Base-by-base conservation (phyloP, 1,140 invertebrate genomes). In the Lepidurus apus region DNA sequence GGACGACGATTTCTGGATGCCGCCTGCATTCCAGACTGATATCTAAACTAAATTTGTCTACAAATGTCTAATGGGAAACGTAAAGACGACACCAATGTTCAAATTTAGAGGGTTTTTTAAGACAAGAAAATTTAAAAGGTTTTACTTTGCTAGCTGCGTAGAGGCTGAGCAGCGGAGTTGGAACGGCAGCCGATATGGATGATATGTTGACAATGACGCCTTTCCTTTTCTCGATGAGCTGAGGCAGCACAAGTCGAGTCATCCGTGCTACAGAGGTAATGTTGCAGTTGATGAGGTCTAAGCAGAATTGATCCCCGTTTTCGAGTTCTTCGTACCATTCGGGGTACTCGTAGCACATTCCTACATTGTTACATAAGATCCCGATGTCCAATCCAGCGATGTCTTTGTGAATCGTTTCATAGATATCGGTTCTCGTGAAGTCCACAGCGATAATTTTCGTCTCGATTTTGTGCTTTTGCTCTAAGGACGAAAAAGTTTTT, bases 351-450 rank as follows among this genome's bases (percentile, higher is more conserved):
- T 97, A 98, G 77, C 93, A 94, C 80, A 95, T 91, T 6, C 97
- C 97, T 0, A 98, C 96, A 87, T 98, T 99, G 85, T 99, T 99
- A 7, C 98, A 90, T 11, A 98, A 87, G 24, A 96, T 91, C 1
- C 95, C 96, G 79, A 98, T 91, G 83, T 98, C 95, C 2, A 98
- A 86, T 3, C 90, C 92, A 17, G 83, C 79, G 17, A 96, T 87
- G 77, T 93, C 88, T 81, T 90, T 90, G 34, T 90, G 87, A 75
- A 98, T 94, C 78, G 89, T 89, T 0, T 90, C 86, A 83, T 95
- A 97, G 65, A 96, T 92, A 7, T 88, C 85, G 4, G 89, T 87
- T 9, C 47, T 42, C 4, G 91, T 92, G 84, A 98, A 96, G 84
- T 98, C 95, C 26, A 92, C 92, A 83, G 92, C 91, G 74, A 98